Evolutionary conservation across 2,113 vertebrate genomes (phyloP).

Genomic region (Noctilio leporinus): DNA sequence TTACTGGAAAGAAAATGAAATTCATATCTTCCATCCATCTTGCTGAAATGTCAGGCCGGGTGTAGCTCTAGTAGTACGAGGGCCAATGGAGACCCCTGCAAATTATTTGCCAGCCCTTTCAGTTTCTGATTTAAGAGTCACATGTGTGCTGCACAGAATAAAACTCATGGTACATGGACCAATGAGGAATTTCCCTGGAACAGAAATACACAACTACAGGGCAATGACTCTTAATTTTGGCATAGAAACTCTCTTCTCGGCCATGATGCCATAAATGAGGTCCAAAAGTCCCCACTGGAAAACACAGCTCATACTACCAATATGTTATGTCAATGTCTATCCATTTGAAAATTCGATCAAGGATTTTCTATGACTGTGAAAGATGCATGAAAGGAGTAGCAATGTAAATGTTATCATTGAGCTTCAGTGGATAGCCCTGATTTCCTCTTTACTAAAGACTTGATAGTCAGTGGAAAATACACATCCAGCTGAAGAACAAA

Average conservation of each 20-base stretch:
- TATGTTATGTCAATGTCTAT: not conserved
- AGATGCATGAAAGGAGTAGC: not conserved
- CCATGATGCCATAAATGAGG: too few species aligned
- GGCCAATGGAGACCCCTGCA: not conserved
- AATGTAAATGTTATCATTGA: not conserved
- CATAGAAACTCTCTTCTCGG: not conserved
- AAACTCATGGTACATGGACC: not conserved
- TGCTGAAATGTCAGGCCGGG: not conserved
- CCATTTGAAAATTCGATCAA: not conserved
- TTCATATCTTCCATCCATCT: not conserved
- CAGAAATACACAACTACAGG: not conserved
- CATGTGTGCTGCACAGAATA: not conserved
- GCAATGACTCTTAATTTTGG: not conserved
- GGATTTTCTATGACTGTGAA: not conserved
- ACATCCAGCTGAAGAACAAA: not conserved
- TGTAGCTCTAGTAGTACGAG: not conserved
- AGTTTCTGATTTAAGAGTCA: not conserved
- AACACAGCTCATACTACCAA: not conserved
- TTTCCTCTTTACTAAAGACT: not conserved
- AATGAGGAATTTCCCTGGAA: not conserved
- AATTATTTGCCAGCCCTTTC: not conserved
- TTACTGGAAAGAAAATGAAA: conserved; percentile 11
- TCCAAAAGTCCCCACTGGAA: not conserved
- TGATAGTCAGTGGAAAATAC: not conserved
- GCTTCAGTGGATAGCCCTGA: not conserved